These are phyloP conservation scores for Macrotus californicus DNA, from an alignment of 2,113 vertebrate species.

Conservation along the genomic window DNA sequence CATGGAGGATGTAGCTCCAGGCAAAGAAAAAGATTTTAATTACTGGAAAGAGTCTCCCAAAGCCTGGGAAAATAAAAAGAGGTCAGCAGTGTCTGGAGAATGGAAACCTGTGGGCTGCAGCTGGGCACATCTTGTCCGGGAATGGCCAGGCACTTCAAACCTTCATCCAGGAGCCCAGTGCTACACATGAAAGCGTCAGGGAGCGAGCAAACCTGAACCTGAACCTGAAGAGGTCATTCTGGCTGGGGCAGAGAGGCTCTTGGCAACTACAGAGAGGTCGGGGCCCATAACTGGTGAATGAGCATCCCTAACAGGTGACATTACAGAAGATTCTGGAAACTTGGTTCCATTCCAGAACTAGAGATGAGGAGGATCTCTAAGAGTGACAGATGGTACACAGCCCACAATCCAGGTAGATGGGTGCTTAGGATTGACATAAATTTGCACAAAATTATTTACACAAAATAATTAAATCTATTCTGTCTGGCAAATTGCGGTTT, in stretches of 20 bases:
- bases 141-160: background rate
- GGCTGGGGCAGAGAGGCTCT: background rate
- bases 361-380: background rate
- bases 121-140: background rate
- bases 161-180: background rate
- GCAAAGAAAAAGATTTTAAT: background rate
- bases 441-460: background rate
- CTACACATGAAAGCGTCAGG: background rate
- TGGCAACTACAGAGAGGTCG: background rate
- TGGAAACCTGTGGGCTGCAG: accelerated
- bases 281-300: background rate
- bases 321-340: background rate
- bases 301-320: background rate
- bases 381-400: background rate
- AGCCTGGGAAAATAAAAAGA: background rate
- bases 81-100: background rate
- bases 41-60: background rate
- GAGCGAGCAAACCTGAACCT: background rate
- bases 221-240: background rate
- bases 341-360: background rate
- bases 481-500: background rate
- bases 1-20: background rate
- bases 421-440: background rate
- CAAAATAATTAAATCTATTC: background rate
- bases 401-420: background rate